These are phyloP conservation scores for Loxodonta africana DNA, from an alignment of 2,113 vertebrate genomes.

Conservation along the genomic window DNA sequence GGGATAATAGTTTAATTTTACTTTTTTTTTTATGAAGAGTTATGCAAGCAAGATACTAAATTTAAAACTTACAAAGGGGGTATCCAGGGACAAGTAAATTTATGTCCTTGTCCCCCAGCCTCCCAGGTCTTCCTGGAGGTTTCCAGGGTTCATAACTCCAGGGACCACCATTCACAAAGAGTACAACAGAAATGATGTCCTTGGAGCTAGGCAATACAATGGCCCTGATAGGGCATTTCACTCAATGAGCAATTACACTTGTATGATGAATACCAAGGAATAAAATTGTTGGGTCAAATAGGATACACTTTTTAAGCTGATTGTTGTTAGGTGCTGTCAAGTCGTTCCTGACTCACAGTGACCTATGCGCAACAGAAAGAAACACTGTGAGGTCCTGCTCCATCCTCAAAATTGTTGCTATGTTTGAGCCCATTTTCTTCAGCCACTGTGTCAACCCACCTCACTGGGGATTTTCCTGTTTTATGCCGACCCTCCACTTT, in stretches of 20 bases:
- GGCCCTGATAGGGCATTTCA: background rate
- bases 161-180: background rate
- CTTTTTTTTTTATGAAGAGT: constrained; percentile 48
- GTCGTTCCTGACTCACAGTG: too few relatives aligned
- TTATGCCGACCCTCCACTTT: too few relatives aligned
- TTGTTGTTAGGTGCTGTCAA: background rate
- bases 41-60: background rate
- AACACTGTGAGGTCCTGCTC: too few relatives aligned
- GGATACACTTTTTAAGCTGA: background rate
- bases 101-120: background rate
- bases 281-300: background rate
- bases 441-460: too few relatives aligned
- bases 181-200: background rate
- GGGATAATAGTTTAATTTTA: background rate
- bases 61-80: background rate
- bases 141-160: background rate
- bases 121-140: background rate
- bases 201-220: background rate
- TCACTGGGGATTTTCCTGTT: too few relatives aligned
- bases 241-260: background rate
- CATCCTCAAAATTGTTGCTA: too few relatives aligned
- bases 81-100: background rate
- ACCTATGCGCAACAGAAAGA: too few relatives aligned
- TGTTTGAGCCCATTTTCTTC: too few relatives aligned
- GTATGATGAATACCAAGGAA: background rate